Conservation (phyloP, 2,113 vertebrate genomes). For the Gymnarchus niloticus region DNA sequence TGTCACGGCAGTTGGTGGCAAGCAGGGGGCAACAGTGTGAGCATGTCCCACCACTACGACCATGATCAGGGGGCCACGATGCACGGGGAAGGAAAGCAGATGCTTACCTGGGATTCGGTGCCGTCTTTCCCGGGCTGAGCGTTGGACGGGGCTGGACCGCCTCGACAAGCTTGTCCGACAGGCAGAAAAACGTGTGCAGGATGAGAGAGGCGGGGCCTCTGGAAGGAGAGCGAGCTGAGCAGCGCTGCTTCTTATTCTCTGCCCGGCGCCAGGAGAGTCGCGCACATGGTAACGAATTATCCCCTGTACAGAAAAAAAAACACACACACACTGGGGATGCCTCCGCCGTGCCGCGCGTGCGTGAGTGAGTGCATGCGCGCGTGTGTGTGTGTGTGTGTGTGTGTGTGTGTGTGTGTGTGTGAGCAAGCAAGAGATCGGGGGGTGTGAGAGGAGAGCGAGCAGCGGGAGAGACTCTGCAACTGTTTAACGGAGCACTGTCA, state of each 20-base stretch:
- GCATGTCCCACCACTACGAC: not conserved
- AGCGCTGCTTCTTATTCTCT: constrained; percentile 40
- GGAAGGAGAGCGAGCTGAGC: constrained; percentile 41
- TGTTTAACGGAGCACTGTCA: constrained; percentile 68
- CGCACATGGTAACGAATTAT: constrained; percentile 51
- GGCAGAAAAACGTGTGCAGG: constrained; percentile 39
- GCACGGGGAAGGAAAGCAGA: constrained; percentile 20
- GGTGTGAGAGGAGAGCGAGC: not conserved
- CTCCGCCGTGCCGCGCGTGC: constrained; percentile 22
- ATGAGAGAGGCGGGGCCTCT: constrained; percentile 28
- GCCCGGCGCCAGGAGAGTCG: constrained; percentile 54
- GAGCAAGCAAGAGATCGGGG: constrained; percentile 11
- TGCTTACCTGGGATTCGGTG: constrained; percentile 34
- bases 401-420: constrained; percentile 20
- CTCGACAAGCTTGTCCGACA: constrained; percentile 49
- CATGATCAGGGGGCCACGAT: not conserved
- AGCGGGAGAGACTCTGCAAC: constrained; percentile 53
- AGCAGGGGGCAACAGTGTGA: not conserved
- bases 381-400: constrained; percentile 12
- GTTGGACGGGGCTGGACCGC: constrained; percentile 41
- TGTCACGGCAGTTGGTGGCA: not conserved
- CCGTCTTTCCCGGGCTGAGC: constrained; percentile 46
- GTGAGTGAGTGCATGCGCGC: constrained; percentile 1
- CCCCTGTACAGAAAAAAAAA: constrained; percentile 42
- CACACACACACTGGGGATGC: constrained; percentile 13